Base-by-base conservation (phyloP, 2,797 vertebrate species). In the Tympanoctomys barrerae region DNA sequence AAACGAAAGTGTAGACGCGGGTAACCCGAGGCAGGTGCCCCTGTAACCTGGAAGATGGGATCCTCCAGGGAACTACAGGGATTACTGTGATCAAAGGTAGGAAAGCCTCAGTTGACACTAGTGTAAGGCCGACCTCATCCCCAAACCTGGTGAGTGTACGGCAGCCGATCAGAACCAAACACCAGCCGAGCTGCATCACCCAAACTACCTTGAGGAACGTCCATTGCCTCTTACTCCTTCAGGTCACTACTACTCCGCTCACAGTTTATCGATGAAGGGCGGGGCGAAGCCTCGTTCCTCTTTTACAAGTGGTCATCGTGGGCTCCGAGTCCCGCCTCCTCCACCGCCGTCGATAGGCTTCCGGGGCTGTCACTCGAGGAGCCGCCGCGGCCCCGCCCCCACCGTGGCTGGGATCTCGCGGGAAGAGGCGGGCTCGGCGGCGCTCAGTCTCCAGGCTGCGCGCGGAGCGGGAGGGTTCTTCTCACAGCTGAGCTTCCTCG, bases 331-430 rank as follows among this genome's bases (percentile, higher is more conserved):
- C 94, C 94, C 90, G 62, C 96, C 96, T 66, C 82, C 26, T 4
- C 71, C 21, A 19, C 91, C 57, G 42, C 79, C 91, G 7, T 21
- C 77, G 28, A 81, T 42, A 73, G 92, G 92, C 49, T 77, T 33
- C 61, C 11, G 22, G 19, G 13, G 59, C 62, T 89, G 95, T 94
- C 97, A 87, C 46, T 97, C 90, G 14, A 46, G 28, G 61, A 52
- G 21, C 80, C 19, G 31, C 77, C 87, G 64, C 10, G 92, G 85
- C 68, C 66, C 88, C 93, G 94, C 96, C 92, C 78, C 95, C 86
- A 62, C 92, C 11, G 94, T 24, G 81, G 62, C 90, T 49, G 78
- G 80, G 96, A 91, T 98, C 98, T 98, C 98, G 98, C 98, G 97
- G 97, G 98, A 98, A 98, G 97, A 90, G 66, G 96, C 89, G 95